These are phyloP conservation scores for Lydus trimaculatus DNA, from an alignment of 2,888 invertebrate species.

Conservation along the genomic window DNA sequence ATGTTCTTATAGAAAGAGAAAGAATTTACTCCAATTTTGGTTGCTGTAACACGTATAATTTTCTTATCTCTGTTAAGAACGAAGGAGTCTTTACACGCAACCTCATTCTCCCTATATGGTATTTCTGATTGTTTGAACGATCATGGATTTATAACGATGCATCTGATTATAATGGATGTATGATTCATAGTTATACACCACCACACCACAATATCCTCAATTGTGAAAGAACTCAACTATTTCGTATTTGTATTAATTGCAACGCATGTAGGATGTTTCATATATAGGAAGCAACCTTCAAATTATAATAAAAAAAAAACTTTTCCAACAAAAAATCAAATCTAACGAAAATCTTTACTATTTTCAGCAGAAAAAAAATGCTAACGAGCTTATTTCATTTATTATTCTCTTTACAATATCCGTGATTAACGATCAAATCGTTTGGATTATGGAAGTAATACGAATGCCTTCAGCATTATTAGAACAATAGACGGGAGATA, in stretches of 20 bases:
- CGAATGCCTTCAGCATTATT: conserved; percentile 30
- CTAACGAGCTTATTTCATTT: neutral
- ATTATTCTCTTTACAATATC: conserved; percentile 4
- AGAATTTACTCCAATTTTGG: conserved; percentile 8
- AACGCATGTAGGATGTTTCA: conserved; percentile 1
- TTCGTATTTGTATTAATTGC: neutral
- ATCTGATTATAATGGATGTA: conserved; percentile 28
- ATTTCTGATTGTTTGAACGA: conserved; percentile 27
- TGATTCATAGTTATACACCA: conserved; percentile 31
- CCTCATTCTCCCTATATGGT: conserved; percentile 31
- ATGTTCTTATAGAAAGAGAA: neutral
- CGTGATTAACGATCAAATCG: conserved; percentile 35
- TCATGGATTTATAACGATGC: conserved; percentile 32
- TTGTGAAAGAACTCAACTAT: conserved; percentile 23
- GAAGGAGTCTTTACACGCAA: conserved; percentile 26
- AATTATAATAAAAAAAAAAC: no score
- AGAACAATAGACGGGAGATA: conserved; percentile 37
- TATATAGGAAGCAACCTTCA: neutral
- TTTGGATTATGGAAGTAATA: conserved; percentile 35
- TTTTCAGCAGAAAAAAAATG: neutral
- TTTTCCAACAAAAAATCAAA: neutral
- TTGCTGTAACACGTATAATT: conserved; percentile 11
- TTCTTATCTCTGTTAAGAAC: conserved; percentile 13
- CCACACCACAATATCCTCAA: conserved; percentile 25
- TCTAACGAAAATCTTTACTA: neutral